Conservation (phyloP, 2,113 vertebrate genomes). For the Falco punctatus region DNA sequence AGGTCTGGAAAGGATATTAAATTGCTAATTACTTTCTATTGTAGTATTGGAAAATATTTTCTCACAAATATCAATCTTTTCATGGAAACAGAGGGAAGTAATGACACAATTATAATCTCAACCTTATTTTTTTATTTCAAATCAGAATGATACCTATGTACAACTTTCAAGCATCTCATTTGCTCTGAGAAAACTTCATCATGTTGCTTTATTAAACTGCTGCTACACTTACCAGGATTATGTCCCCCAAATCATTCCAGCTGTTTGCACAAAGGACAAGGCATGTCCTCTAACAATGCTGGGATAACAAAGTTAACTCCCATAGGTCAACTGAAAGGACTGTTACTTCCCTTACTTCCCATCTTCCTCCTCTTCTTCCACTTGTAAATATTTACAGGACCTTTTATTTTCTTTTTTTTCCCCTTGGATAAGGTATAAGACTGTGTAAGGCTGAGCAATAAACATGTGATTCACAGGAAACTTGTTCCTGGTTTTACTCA, state of each 20-base stretch:
- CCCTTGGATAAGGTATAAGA: background rate
- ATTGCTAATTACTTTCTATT: conserved; percentile 20
- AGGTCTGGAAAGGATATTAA: conserved; percentile 10
- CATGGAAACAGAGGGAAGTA: background rate
- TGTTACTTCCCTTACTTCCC: background rate
- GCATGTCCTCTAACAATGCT: background rate
- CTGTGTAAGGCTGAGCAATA: background rate
- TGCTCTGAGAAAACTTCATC: background rate
- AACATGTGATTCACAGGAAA: background rate
- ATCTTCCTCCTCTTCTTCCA: background rate
- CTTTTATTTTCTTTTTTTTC: background rate
- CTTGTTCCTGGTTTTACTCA: background rate
- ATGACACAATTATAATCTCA: background rate
- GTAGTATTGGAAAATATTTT: background rate
- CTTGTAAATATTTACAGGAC: background rate
- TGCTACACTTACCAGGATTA: background rate
- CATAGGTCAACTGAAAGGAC: background rate
- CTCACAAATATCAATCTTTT: background rate
- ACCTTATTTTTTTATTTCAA: background rate
- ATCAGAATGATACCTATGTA: background rate
- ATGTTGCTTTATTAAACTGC: background rate
- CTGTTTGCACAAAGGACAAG: background rate
- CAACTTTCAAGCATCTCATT: background rate
- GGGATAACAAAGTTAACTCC: background rate
- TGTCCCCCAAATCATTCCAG: background rate